Evolutionary conservation across 1,140 invertebrate species (phyloP).

Genomic region (Alviniconcha marisindica): DNA sequence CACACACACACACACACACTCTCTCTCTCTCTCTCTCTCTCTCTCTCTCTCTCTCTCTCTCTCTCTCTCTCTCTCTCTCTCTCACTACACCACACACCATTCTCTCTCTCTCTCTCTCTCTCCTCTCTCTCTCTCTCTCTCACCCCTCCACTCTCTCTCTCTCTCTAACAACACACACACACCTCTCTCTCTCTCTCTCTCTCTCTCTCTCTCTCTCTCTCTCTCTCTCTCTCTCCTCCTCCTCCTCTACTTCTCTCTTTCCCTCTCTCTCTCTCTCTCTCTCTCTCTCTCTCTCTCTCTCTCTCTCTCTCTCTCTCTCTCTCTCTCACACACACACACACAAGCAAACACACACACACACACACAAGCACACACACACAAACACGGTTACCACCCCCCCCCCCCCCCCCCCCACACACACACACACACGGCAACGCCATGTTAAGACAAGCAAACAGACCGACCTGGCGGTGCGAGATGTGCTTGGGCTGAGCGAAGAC

Average conservation of each 20-base stretch:
- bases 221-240: neutral
- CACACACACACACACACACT: too few species aligned
- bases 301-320: neutral
- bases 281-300: neutral
- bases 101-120: neutral
- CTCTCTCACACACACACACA: neutral
- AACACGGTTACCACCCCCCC: neutral
- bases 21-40: too few species aligned
- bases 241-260: neutral
- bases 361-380: neutral
- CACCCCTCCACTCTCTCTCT: neutral
- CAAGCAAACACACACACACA: neutral
- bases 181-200: too few species aligned
- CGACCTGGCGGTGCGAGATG: constrained; percentile 84
- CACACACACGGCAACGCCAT: neutral
- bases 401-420: too few species aligned
- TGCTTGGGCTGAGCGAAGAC: constrained; percentile 81
- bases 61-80: neutral
- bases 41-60: neutral
- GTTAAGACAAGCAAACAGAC: neutral
- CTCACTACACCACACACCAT: neutral
- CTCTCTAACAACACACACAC: too few species aligned
- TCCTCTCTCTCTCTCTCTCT: neutral
- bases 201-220: too few species aligned
- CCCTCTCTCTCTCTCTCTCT: neutral